phyloP scores from a whole-genome alignment of 2,797 vertebrate genomes.

The Macropus fuliginosus region DNA sequence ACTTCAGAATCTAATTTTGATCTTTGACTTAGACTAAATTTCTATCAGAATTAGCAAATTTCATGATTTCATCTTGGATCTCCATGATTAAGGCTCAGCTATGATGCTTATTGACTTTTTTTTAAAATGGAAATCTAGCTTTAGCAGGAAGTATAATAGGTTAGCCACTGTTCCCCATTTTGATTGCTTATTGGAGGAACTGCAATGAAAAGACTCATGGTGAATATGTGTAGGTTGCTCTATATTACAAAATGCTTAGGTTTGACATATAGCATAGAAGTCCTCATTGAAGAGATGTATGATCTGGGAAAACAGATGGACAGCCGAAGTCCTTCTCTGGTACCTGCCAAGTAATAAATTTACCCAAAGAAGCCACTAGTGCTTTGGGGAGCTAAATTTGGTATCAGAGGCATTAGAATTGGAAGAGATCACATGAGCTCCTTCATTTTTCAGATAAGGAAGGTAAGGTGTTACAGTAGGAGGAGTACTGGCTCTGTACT shows the following conservation, averaged over 20 bases:
- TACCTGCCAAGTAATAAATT: background rate
- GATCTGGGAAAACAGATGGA: background rate
- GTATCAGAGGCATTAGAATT: background rate
- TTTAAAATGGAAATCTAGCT: background rate
- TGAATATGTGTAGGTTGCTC: background rate
- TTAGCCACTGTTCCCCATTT: background rate
- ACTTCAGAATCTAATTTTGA: slow-evolving; percentile 27
- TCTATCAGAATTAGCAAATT: slow-evolving; percentile 48
- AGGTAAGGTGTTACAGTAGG: background rate
- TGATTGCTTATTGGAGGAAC: background rate
- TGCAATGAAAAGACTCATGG: background rate
- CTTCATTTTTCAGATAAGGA: background rate
- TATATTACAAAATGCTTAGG: background rate
- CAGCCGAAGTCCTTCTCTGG: background rate
- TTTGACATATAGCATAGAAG: background rate
- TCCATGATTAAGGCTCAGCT: slow-evolving; percentile 45
- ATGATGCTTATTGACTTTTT: background rate
- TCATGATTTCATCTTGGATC: slow-evolving; percentile 50
- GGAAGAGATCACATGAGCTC: background rate
- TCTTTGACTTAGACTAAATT: slow-evolving; percentile 21
- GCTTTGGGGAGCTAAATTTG: background rate
- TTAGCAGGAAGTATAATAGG: background rate
- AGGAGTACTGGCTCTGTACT: background rate
- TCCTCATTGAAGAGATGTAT: background rate
- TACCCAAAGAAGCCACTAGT: background rate